A percentile compares a stretch with the other conserved stretches of the same genome.
Conservation (phyloP, 2,113 vertebrate genomes). For the Oncorhynchus keta region DNA sequence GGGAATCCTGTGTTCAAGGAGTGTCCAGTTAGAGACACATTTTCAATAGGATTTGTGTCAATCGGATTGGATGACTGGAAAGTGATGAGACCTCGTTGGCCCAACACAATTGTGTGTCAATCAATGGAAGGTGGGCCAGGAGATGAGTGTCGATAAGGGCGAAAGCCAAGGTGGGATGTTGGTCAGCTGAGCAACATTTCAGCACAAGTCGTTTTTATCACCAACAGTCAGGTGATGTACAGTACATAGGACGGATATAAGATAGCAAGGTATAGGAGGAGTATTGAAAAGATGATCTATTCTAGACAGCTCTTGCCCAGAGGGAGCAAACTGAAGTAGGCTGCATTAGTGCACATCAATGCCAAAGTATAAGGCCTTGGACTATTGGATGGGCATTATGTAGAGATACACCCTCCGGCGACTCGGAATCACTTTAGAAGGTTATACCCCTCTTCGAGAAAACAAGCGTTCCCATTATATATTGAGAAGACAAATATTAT, state of each 20-base stretch:
- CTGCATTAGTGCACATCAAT: constrained; percentile 51
- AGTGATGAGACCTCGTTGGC: constrained; percentile 60
- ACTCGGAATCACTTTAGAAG: constrained; percentile 21
- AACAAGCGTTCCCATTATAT: constrained; percentile 23
- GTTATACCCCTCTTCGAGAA: constrained; percentile 3
- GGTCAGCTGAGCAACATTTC: constrained; percentile 31
- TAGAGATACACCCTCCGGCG: constrained; percentile 18
- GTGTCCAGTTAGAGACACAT: constrained; percentile 35
- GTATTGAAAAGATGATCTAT: constrained; percentile 54
- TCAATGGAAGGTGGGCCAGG: constrained; percentile 60
- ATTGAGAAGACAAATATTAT: constrained; percentile 39
- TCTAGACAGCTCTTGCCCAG: constrained; percentile 45
- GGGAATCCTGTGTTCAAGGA: constrained; percentile 20
- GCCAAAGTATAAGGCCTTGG: constrained; percentile 25
- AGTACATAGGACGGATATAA: not conserved
- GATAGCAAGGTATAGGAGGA: constrained; percentile 38
- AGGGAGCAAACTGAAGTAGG: constrained; percentile 38
- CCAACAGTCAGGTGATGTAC: constrained; percentile 6
- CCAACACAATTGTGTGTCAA: constrained; percentile 42
- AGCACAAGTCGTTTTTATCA: constrained; percentile 44
- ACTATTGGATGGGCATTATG: constrained; percentile 10
- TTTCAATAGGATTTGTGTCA: constrained; percentile 68
- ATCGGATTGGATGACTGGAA: constrained; percentile 55
- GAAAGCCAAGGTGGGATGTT: not conserved
- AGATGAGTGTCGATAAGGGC: not conserved